A percentile compares a stretch with the other conserved stretches of the same genome.
Conservation (phyloP, 2,888 invertebrate species). For the Eristalinus sepulchralis region DNA sequence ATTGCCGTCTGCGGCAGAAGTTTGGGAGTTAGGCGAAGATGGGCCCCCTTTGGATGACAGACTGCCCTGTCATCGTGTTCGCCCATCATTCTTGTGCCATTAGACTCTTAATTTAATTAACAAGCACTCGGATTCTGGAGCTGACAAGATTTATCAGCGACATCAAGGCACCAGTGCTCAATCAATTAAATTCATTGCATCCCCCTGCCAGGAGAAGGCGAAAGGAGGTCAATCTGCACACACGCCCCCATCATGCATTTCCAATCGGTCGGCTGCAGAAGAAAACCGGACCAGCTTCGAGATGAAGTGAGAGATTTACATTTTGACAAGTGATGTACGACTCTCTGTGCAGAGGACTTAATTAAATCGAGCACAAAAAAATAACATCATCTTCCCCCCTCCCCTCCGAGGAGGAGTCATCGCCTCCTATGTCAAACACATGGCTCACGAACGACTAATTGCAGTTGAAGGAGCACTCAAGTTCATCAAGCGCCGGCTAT, state of each 20-base stretch:
- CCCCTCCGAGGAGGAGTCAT: constrained; percentile 8
- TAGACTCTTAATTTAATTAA: constrained; percentile 22
- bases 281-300: constrained; percentile 6
- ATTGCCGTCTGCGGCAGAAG: neutral
- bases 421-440: constrained; percentile 36
- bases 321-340: constrained; percentile 59
- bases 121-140: constrained; percentile 1
- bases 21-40: too few species aligned
- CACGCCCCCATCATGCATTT: constrained; percentile 15
- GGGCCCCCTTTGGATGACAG: neutral
- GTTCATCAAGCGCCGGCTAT: constrained; percentile 32
- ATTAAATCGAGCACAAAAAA: constrained; percentile 49
- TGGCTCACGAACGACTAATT: constrained; percentile 50
- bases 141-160: neutral
- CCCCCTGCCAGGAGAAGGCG: neutral
- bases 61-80: neutral
- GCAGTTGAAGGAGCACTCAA: constrained; percentile 57
- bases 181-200: constrained; percentile 30
- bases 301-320: constrained; percentile 41
- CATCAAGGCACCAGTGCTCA: constrained; percentile 1
- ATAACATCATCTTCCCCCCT: too few species aligned
- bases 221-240: constrained; percentile 12
- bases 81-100: neutral
- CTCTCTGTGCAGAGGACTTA: constrained; percentile 40
- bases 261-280: constrained; percentile 14